Evolutionary conservation across 2,113 vertebrate genomes (phyloP).

Genomic region (Petrocephalus microphthalmus): DNA sequence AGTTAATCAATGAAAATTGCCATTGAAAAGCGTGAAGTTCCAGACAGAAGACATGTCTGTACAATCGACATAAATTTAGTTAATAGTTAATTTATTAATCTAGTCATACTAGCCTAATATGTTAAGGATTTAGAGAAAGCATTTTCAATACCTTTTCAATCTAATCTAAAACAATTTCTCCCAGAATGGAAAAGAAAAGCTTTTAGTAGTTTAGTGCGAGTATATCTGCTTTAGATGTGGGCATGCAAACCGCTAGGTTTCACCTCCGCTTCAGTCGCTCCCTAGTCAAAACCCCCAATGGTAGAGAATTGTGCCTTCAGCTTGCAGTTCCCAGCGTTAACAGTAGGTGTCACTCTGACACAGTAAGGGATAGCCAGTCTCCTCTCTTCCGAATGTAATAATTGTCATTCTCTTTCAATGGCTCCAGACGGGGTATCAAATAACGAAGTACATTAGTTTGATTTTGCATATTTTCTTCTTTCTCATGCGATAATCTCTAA

Average conservation of each 20-base stretch:
- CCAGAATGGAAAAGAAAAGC: not conserved
- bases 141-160: not conserved
- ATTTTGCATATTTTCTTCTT: conserved; percentile 1
- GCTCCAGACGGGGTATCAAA: conserved; percentile 3
- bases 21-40: not conserved
- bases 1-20: not conserved
- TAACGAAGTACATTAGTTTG: not conserved
- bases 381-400: not conserved
- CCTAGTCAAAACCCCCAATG: not conserved
- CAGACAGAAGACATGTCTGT: not conserved
- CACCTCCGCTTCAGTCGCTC: not conserved
- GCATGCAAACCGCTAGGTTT: not conserved
- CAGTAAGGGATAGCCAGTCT: not conserved
- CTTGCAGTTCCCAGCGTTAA: not conserved
- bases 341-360: conserved; percentile 13
- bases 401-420: not conserved
- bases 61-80: not conserved
- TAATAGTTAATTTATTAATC: not conserved
- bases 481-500: not conserved
- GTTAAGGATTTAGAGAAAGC: not conserved
- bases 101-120: not conserved
- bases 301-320: not conserved
- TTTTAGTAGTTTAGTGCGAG: not conserved
- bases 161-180: not conserved
- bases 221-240: not conserved